Percentiles rank a stretch among this genome's conserved stretches.
These are phyloP conservation scores for Oncorhynchus mykiss DNA, from an alignment of 2,113 vertebrate species.

Conservation along the genomic window DNA sequence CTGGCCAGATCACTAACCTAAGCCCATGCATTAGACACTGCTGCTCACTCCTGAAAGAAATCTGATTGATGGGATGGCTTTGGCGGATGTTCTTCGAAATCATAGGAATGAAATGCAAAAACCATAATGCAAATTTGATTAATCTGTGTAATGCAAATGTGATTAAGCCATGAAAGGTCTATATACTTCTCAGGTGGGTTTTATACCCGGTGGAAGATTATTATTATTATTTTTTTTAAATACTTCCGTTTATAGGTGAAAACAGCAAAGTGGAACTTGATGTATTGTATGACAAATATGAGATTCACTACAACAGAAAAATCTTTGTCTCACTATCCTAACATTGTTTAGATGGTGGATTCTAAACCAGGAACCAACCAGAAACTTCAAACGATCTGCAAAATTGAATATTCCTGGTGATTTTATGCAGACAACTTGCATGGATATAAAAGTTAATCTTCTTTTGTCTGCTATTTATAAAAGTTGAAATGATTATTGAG, in stretches of 20 bases:
- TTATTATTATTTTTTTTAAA: background rate
- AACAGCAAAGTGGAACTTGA: background rate
- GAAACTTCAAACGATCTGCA: too few species aligned
- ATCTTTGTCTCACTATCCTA: background rate
- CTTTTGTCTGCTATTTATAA: background rate
- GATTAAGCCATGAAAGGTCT: slow-evolving; percentile 9
- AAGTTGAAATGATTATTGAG: background rate
- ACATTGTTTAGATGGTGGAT: too few species aligned
- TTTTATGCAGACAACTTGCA: background rate
- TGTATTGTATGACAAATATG: background rate
- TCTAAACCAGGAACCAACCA: too few species aligned
- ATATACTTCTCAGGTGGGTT: background rate
- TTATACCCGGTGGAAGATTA: background rate
- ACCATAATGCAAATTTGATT: slow-evolving; percentile 12
- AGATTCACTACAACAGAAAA: background rate
- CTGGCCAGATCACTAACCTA: slow-evolving; percentile 37
- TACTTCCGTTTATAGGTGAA: background rate
- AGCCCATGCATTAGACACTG: slow-evolving; percentile 14
- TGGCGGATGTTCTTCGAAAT: slow-evolving; percentile 7
- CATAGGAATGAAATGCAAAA: background rate
- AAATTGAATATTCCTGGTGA: too few species aligned
- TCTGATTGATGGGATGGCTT: slow-evolving; percentile 4
- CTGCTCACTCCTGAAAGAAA: slow-evolving; percentile 2
- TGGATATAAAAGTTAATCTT: background rate
- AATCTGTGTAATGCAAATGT: slow-evolving; percentile 15